These are phyloP conservation scores for Melanaphis sacchari DNA, from an alignment of 1,140 invertebrate species.

Conservation along the genomic window DNA sequence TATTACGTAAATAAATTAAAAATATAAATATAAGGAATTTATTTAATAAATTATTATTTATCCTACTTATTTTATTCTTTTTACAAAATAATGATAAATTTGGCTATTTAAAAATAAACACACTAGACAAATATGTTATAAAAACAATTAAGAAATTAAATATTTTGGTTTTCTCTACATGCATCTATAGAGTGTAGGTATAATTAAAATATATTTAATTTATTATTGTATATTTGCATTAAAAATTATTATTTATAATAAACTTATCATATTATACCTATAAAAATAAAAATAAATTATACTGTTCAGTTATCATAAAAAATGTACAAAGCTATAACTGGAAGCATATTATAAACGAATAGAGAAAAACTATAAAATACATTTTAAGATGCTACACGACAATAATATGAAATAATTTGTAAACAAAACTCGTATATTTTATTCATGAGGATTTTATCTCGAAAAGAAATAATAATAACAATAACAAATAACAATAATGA, in stretches of 20 bases:
- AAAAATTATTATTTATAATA: background rate
- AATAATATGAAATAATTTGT: background rate
- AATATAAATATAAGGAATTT: background rate
- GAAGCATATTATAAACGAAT: background rate
- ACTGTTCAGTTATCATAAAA: background rate
- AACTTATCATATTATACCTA: background rate
- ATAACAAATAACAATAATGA: background rate
- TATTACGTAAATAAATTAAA: background rate
- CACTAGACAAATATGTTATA: no score
- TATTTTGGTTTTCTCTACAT: background rate
- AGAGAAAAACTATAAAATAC: background rate
- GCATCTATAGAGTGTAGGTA: background rate
- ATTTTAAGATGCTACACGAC: background rate
- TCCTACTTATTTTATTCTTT: background rate
- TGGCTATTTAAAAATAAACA: background rate
- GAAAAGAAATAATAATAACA: background rate
- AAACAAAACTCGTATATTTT: conserved; percentile 12
- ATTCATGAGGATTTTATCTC: conserved; percentile 10
- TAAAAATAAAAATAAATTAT: background rate
- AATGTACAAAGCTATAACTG: background rate
- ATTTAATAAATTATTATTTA: background rate
- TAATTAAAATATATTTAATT: no score
- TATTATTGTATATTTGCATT: no score
- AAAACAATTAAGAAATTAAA: no score
- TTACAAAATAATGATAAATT: background rate